Percentiles rank a stretch among this genome's conserved stretches.
These are phyloP conservation scores for Cichladusa arquata DNA, from an alignment of 2,113 vertebrate genomes.

Conservation along the genomic window DNA sequence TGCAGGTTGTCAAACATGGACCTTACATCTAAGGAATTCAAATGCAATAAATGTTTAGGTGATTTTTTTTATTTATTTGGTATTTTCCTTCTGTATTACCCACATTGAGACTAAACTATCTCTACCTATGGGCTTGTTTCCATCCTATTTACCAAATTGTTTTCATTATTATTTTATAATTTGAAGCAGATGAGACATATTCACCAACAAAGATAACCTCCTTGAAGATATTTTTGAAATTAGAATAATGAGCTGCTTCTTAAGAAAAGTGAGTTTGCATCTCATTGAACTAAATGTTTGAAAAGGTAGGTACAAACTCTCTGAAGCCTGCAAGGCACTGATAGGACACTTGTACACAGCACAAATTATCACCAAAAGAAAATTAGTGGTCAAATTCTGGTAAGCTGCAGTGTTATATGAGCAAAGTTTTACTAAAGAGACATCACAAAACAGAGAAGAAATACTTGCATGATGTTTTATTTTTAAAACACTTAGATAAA, in stretches of 20 bases:
- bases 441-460: background rate
- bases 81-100: background rate
- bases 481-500: background rate
- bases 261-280: background rate
- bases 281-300: background rate
- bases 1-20: background rate
- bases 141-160: background rate
- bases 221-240: background rate
- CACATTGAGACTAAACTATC: background rate
- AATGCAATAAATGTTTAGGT: background rate
- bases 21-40: slow-evolving; percentile 6
- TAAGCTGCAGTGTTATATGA: background rate
- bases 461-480: background rate
- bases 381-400: background rate
- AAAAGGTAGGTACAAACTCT: background rate
- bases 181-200: background rate
- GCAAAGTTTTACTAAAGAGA: background rate
- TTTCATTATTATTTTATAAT: background rate
- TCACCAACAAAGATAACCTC: background rate
- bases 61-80: background rate
- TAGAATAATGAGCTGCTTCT: background rate
- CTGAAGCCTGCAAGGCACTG: background rate
- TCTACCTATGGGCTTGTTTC: background rate
- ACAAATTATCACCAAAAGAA: background rate
- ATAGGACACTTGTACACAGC: background rate